These are phyloP conservation scores for Acipenser ruthenus DNA, from an alignment of 2,797 vertebrate species.

Conservation along the genomic window DNA sequence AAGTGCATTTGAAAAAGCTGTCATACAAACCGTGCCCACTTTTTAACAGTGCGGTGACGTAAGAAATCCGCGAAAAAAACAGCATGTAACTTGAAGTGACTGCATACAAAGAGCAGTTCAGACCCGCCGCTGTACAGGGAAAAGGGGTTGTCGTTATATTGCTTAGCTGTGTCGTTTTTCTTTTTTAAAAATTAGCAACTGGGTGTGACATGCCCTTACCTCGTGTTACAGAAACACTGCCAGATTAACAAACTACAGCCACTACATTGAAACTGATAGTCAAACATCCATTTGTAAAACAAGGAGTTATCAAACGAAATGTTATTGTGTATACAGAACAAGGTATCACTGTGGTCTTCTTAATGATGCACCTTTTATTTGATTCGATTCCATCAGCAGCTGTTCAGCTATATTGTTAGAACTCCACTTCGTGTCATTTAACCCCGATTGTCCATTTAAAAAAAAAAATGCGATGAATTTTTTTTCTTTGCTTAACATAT, in stretches of 20 bases:
- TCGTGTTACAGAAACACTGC: not conserved
- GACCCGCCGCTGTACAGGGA: no score
- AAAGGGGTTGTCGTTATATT: no score
- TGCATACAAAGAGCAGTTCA: no score
- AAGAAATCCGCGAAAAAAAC: slow-evolving; percentile 47
- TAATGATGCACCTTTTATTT: slow-evolving; percentile 8
- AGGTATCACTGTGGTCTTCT: not conserved
- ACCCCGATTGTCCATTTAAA: slow-evolving; percentile 17
- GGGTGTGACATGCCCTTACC: no score
- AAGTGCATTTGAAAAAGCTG: no score
- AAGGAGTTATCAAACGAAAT: not conserved
- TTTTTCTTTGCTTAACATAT: slow-evolving; percentile 16
- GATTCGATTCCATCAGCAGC: slow-evolving; percentile 12
- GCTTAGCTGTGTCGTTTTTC: no score
- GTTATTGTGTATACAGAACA: not conserved
- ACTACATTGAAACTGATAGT: not conserved
- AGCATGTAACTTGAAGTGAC: slow-evolving; percentile 24
- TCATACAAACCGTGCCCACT: not conserved
- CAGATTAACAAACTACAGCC: not conserved
- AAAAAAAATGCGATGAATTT: slow-evolving; percentile 22
- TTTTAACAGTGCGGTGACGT: slow-evolving; percentile 32
- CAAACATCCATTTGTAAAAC: not conserved
- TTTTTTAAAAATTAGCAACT: no score
- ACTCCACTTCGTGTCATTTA: slow-evolving; percentile 16
- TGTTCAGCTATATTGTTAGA: slow-evolving; percentile 16